Conservation (phyloP, 1,140 invertebrate genomes). For the Brachionus paranguensis region DNA sequence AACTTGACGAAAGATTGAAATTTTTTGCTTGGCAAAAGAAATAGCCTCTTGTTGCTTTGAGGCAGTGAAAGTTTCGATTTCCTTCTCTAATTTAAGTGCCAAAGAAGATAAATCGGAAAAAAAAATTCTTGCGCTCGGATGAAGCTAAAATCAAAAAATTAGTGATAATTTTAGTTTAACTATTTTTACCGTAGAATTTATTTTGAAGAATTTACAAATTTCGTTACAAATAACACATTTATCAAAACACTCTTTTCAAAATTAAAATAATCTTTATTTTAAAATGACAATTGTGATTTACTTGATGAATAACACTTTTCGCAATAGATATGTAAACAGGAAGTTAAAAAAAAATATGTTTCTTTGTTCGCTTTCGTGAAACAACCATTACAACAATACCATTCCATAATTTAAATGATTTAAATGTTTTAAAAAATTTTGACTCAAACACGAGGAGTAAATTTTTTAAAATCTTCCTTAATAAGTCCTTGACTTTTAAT, state of each 20-base stretch:
- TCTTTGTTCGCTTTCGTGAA: conserved; percentile 46
- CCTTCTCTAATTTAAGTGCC: background rate
- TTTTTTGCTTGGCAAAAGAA: background rate
- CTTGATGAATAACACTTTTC: conserved; percentile 45
- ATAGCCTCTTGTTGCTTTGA: background rate
- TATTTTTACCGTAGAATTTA: background rate
- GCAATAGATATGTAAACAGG: conserved; percentile 49
- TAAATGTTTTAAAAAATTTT: background rate
- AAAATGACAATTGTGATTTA: background rate
- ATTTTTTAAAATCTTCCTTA: background rate
- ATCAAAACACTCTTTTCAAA: background rate
- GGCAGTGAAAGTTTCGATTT: background rate
- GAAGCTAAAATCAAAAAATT: background rate
- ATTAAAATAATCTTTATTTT: background rate
- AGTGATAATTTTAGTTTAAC: background rate
- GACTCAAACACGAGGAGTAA: background rate
- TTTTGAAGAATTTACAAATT: background rate
- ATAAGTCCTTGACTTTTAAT: background rate
- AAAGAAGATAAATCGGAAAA: background rate
- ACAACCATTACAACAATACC: conserved; percentile 49
- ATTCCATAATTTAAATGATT: conserved; percentile 41
- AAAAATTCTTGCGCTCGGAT: background rate
- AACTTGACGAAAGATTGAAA: background rate
- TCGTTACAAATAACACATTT: background rate
- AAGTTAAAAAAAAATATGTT: conserved; percentile 45